Evolutionary conservation across 1,140 invertebrate species (phyloP).

Genomic region (Cardiocondyla obscurior): DNA sequence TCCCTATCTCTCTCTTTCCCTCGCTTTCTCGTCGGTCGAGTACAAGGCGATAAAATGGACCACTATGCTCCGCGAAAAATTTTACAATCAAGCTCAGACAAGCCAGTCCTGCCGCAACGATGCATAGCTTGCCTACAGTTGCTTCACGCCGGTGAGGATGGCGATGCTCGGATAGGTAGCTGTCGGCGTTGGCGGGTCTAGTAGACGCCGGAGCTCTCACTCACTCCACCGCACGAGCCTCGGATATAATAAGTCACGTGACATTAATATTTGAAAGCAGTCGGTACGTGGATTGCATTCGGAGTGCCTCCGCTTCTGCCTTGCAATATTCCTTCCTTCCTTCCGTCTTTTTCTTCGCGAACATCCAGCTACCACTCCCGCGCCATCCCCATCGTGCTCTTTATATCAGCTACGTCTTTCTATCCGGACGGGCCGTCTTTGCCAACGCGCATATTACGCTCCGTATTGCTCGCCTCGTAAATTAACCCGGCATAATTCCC

Average conservation of each 20-base stretch:
- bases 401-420: constrained; percentile 33
- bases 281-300: constrained; percentile 84
- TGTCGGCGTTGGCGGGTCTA: constrained; percentile 28
- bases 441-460: neutral
- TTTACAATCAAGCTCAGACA: constrained; percentile 80
- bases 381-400: neutral
- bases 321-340: constrained; percentile 75
- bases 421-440: constrained; percentile 32
- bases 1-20: constrained; percentile 3
- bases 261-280: constrained; percentile 85
- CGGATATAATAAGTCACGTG: constrained; percentile 84
- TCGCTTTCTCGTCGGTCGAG: constrained; percentile 30
- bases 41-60: constrained; percentile 78
- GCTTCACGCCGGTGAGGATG: constrained; percentile 44
- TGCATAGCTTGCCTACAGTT: constrained; percentile 63
- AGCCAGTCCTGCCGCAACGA: constrained; percentile 68
- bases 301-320: constrained; percentile 72
- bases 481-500: neutral
- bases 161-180: constrained; percentile 4
- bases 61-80: constrained; percentile 77
- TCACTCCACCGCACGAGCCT: constrained; percentile 81
- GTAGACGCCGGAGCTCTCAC: constrained; percentile 72
- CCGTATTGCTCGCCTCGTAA: constrained; percentile 14
- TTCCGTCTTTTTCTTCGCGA: constrained; percentile 69
- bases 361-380: constrained; percentile 12